Evolutionary conservation across 2,888 invertebrate species (phyloP), one percentile per base, ranked within the genome.

Genomic region (Morpho achilles): DNA sequence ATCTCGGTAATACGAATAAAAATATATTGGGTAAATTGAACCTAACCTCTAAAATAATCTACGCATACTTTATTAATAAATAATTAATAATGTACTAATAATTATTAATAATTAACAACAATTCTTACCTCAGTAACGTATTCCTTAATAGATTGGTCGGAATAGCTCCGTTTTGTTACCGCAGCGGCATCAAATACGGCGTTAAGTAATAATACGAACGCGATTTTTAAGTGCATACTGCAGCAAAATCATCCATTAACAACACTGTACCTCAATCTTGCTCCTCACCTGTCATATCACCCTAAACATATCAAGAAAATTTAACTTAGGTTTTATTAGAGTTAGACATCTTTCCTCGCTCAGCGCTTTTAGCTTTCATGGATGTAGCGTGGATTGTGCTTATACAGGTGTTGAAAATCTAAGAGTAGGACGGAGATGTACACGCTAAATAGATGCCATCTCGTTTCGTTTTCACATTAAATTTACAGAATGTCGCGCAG

Each of bases 81-180:
- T 10, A n/a, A 2, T 10, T 16, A 5, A 46, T 46, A 46, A 2
- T 6, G 4, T 43, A 43, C 42, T 43, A 32, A 9, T 43, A 43
- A 43, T 43, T 8, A 4, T 9, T 43, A 6, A 43, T 9, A 43
- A 43, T 8, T 9, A 9, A 43, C 42, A 42, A 7, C 1, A 45
- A 23, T 6, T 10, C 63, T 71, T 90, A 96, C 96, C 94, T 96
- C 96, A 9, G 96, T 95, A 72, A 96, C 90, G 79, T 96, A 97
- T 79, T 94, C 96, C 74, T 93, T 93, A 51, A 97, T 94, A 62
- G 96, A 95, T 76, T 94, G 94, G 81, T 97, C 96, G 50, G 95
- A 95, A 81, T 95, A 94, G 77, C 95, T 95, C 71, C 95, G 91
- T 78, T 94, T 94, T 10, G 85, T 84, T 64, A 92, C 87, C 58